Conservation (phyloP, 2,113 vertebrate species). For the Daubentonia madagascariensis region DNA sequence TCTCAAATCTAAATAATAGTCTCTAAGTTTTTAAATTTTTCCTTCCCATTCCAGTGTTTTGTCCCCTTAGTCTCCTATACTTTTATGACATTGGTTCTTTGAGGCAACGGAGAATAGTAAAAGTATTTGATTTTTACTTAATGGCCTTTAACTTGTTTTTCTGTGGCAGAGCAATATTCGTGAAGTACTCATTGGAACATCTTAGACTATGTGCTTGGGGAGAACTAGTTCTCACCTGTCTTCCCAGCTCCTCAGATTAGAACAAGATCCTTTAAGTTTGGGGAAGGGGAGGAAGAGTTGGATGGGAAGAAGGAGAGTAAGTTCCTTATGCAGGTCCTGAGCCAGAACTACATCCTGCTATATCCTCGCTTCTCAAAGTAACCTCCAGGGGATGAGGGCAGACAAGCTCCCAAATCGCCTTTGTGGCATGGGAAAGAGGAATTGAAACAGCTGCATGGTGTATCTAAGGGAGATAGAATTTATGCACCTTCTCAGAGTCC, state of each 20-base stretch:
- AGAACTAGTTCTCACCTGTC: neutral
- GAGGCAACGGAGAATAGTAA: neutral
- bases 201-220: neutral
- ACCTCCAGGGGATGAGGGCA: neutral
- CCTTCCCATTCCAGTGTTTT: neutral
- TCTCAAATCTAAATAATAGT: slow-evolving; percentile 23
- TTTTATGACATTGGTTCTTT: neutral
- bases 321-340: neutral
- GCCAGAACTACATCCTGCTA: neutral
- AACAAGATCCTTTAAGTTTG: neutral
- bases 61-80: neutral
- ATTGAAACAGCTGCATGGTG: neutral
- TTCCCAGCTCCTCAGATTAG: neutral
- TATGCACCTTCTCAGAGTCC: neutral
- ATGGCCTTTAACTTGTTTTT: neutral
- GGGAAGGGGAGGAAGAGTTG: neutral
- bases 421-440: neutral
- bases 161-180: neutral
- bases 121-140: neutral
- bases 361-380: neutral
- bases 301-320: neutral
- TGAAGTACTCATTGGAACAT: neutral
- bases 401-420: neutral
- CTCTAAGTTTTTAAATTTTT: neutral
- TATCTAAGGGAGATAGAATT: neutral